Evolutionary conservation across 1,140 invertebrate species (phyloP), one percentile per base, ranked within the genome.

Genomic region (Drosophila sulfurigaster): DNA sequence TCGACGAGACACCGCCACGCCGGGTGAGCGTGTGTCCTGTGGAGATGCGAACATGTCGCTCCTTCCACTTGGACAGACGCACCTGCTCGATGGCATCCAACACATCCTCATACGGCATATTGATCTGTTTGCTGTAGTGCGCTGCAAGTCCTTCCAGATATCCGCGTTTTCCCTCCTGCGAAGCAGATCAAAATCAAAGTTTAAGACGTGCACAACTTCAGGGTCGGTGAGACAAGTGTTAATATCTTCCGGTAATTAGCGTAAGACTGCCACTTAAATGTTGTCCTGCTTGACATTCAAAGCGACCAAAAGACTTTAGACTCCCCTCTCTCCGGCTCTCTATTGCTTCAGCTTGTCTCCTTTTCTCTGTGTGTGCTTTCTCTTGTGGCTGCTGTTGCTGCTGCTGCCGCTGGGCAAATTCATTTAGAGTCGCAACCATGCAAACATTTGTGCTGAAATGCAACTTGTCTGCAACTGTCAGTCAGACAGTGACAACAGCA

Each of bases 51-150:
- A 94, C 91, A 94, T 93, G 93, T 94, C 95, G 85, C 94, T 94
- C 94, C 93, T 94, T 93, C 95, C 95, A 82, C 94, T 94, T 87
- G 94, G 94, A 77, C 52, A 96, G 93, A 54, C 96, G 95, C 74
- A 96, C 95, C 76, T 91, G 78, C 74, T 92, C 91, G 43, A 92
- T 92, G 70, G 91, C 89, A 79, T 97, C 96, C 78, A 98, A 93
- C 41, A 98, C 97, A 93, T 98, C 97, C 63, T 96, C 95, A 91
- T 98, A 97, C 93, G 97, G 97, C 49, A 97, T 98, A 88, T 95
- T 96, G 93, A 98, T 96, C 79, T 97, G 95, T 86, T 97, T 96
- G 45, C 97, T 97, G 91, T 98, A 98, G 75, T 97, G 94, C n/a
- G 96, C 97, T 13, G 97, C 97, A 57, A 98, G 93, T 20, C 96